Evolutionary conservation across 2,888 invertebrate genomes (phyloP), one percentile per base, ranked within the genome.

Genomic region (Griposia aprilina): DNA sequence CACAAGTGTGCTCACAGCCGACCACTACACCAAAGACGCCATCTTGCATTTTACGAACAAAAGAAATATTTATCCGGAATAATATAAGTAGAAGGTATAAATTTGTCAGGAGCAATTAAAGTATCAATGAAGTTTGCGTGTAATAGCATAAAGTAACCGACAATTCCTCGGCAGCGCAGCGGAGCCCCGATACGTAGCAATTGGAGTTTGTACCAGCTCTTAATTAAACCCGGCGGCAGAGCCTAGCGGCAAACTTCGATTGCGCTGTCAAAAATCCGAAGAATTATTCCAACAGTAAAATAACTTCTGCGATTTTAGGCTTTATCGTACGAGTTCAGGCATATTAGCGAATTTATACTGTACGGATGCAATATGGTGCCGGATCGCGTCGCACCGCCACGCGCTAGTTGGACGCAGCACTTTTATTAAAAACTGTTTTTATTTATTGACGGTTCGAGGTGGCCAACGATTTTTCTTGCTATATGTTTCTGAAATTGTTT

Each of bases 221-320:
- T 96, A 96, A 97, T 96, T 96, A 96, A 96, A 93, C 91, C 94
- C 90, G 90, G 91, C 92, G 92, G 93, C 94, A 91, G 89, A 84
- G 95, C 95, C 95, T 95, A 94, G 95, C 93, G 95, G 94, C 94
- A 94, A 96, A 96, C 95, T 96, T 96, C 96, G 96, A 97, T 96
- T 96, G 96, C 95, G 94, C 97, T 96, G 96, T 97, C 96, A 97
- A 97, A 97, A 96, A 97, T 96, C 95, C 95, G 94, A 96, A 96
- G 96, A 96, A 96, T 96, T 96, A 97, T 96, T 95, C 94, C 93
- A 92, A 93, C 92, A 94, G 94, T 94, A 93, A 94, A 96, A 96
- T 96, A 96, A 96, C 94, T 96, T 95, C 93, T 92, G 92, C 95
- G 94, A 96, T 95, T 96, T 96, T 96, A 96, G 96, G 94, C 94